These are phyloP conservation scores for Venustaconcha ellipsiformis DNA, from an alignment of 1,140 invertebrate species.

Conservation along the genomic window DNA sequence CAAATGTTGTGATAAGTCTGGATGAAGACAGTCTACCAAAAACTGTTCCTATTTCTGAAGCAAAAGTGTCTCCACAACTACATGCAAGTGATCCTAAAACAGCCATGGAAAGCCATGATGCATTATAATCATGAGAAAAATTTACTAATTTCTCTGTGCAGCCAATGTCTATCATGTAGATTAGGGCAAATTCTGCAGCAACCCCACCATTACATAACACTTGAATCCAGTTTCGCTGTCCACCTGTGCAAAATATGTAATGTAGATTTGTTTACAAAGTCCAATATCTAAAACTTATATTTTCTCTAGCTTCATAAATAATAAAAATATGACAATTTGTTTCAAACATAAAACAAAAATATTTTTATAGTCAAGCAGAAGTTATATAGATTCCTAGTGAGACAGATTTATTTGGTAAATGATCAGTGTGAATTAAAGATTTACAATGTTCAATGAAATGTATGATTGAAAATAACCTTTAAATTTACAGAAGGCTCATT, in stretches of 20 bases:
- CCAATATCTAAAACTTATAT: too few relatives aligned
- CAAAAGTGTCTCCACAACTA: slow-evolving; percentile 92
- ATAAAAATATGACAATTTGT: neutral
- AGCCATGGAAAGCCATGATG: slow-evolving; percentile 83
- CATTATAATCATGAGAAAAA: slow-evolving; percentile 81
- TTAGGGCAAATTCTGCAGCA: slow-evolving; percentile 81
- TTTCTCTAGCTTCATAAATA: too few relatives aligned
- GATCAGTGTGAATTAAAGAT: neutral
- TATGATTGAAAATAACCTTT: neutral
- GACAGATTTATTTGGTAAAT: neutral
- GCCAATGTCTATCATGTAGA: slow-evolving; percentile 85
- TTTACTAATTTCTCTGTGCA: slow-evolving; percentile 84
- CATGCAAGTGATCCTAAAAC: slow-evolving; percentile 85
- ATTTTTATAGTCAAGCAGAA: too few relatives aligned
- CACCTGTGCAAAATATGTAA: slow-evolving; percentile 72
- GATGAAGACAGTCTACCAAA: slow-evolving; percentile 76
- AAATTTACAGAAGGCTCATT: neutral
- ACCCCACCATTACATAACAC: slow-evolving; percentile 91
- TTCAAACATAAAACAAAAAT: too few relatives aligned
- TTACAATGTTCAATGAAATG: neutral
- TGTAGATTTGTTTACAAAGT: too few relatives aligned
- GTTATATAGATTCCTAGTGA: too few relatives aligned
- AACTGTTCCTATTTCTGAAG: slow-evolving; percentile 88
- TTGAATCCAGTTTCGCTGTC: slow-evolving; percentile 91
- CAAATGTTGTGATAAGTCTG: slow-evolving; percentile 81